phyloP scores from a whole-genome alignment of 2,113 vertebrate species.

The Barnardius zonarius region DNA sequence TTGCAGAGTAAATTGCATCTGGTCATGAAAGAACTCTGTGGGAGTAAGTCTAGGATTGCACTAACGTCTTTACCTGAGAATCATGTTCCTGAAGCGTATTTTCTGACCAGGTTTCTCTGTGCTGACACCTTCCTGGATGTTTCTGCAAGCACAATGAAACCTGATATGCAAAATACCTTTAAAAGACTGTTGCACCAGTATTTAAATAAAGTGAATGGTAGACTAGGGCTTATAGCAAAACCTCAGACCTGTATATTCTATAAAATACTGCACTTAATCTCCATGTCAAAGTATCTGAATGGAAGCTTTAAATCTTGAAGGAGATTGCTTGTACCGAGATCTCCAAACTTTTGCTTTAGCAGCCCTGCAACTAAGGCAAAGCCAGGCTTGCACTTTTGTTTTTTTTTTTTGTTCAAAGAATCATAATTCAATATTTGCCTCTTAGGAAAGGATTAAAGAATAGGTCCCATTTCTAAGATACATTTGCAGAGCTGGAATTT shows the following conservation, averaged over 20 bases:
- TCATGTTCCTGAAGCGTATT: background rate
- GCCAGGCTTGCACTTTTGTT: background rate
- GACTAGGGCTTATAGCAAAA: background rate
- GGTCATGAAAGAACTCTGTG: background rate
- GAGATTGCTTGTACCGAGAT: background rate
- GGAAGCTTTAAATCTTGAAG: background rate
- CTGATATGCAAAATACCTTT: background rate
- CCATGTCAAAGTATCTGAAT: background rate
- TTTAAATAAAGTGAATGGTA: background rate
- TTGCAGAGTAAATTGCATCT: background rate
- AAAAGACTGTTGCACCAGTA: background rate
- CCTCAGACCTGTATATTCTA: background rate
- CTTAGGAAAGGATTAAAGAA: background rate
- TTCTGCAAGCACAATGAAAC: background rate
- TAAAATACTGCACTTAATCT: background rate
- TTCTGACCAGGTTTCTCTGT: background rate
- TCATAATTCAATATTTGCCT: background rate
- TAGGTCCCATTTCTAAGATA: background rate
- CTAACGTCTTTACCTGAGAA: background rate
- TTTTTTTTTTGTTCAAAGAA: background rate
- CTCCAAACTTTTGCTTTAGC: background rate
- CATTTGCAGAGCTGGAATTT: background rate
- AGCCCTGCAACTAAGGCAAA: background rate
- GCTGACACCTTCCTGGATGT: background rate
- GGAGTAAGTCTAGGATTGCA: background rate